These are phyloP conservation scores for Geopemphigus sp. DNA, from an alignment of 1,140 invertebrate genomes.

Conservation along the genomic window DNA sequence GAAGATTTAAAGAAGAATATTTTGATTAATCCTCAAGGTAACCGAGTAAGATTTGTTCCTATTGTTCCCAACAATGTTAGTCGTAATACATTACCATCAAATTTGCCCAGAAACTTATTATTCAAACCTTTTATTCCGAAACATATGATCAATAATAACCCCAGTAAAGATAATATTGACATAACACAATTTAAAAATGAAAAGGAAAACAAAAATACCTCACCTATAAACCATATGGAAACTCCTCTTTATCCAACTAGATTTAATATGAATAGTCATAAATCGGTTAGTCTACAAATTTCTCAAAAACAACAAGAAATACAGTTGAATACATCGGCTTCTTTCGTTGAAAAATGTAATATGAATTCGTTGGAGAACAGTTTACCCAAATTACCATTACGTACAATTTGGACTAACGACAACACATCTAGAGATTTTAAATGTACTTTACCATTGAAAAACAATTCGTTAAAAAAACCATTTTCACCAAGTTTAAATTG, in stretches of 20 bases:
- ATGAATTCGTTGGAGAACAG: conserved; percentile 5
- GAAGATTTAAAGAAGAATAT: conserved; percentile 47
- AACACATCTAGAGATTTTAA: not conserved
- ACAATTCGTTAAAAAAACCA: conserved; percentile 13
- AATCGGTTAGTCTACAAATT: not conserved
- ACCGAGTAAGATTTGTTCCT: conserved; percentile 34
- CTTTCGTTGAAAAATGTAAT: conserved; percentile 11
- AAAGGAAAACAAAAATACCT: not conserved
- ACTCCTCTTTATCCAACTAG: not conserved
- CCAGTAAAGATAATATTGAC: conserved; percentile 12
- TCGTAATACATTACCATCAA: not conserved
- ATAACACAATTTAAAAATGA: not conserved
- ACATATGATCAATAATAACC: not conserved
- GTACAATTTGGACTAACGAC: conserved; percentile 14
- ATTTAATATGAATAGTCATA: not conserved
- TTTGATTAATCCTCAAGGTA: conserved; percentile 43
- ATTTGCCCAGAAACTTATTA: not conserved
- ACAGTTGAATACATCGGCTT: not conserved
- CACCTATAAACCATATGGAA: not conserved
- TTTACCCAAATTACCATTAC: conserved; percentile 26
- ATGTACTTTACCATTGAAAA: conserved; percentile 1
- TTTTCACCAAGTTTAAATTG: not conserved
- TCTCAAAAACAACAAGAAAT: not conserved
- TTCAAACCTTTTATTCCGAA: conserved; percentile 40
- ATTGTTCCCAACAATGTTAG: conserved; percentile 27